A percentile compares a stretch with the other conserved stretches of the same genome.
Evolutionary conservation across 2,797 vertebrate species (phyloP).

Genomic region (Odontamblyopus lacepedii): DNA sequence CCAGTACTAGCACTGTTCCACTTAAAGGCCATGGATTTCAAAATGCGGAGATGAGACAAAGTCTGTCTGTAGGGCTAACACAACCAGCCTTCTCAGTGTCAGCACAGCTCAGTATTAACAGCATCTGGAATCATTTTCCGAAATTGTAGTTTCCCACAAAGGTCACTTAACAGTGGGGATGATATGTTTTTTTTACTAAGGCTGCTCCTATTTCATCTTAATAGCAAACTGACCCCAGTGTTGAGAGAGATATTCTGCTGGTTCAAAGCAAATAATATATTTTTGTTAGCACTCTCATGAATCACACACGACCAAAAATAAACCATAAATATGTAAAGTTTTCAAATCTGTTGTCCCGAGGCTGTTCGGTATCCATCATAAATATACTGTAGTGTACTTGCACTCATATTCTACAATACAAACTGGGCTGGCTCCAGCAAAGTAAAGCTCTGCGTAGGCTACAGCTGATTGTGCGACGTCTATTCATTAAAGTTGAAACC

Average conservation of each 20-base stretch:
- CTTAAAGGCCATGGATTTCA: conserved; percentile 51
- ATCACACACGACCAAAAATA: conserved; percentile 24
- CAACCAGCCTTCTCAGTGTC: conserved; percentile 60
- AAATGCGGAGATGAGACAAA: conserved; percentile 41
- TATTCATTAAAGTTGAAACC: conserved; percentile 59
- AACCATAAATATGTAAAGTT: conserved; percentile 36
- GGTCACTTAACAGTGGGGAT: conserved; percentile 63
- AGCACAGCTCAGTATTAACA: conserved; percentile 39
- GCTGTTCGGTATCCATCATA: conserved; percentile 38
- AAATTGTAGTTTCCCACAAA: conserved; percentile 63
- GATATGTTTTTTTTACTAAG: conserved; percentile 62
- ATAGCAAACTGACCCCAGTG: conserved; percentile 56
- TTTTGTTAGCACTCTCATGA: conserved; percentile 43
- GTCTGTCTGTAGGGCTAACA: conserved; percentile 59
- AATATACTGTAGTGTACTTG: conserved; percentile 19
- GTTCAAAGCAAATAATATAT: conserved; percentile 52
- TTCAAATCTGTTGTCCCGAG: conserved; percentile 35
- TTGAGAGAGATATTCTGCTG: conserved; percentile 46
- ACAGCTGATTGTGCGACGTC: conserved; percentile 60
- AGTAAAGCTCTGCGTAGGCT: conserved; percentile 47
- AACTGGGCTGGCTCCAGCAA: conserved; percentile 72
- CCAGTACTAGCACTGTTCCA: conserved; percentile 69
- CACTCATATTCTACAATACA: conserved; percentile 53
- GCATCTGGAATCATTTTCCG: conserved; percentile 73
- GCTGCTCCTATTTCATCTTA: conserved; percentile 67